Evolutionary conservation across 2,113 vertebrate genomes (phyloP).

Genomic region (Struthidea cinerea): DNA sequence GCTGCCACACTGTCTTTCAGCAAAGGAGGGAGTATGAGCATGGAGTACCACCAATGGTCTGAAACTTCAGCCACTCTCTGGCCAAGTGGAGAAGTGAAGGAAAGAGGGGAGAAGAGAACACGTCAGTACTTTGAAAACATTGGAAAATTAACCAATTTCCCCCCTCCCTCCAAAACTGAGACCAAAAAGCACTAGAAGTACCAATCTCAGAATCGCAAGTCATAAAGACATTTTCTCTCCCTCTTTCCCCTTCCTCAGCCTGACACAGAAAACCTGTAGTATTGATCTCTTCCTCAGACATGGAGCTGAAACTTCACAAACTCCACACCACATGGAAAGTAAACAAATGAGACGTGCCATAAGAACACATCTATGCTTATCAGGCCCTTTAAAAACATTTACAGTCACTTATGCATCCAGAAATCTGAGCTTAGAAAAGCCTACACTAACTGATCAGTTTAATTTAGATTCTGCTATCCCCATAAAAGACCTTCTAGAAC

Average conservation of each 20-base stretch:
- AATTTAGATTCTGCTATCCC: not conserved
- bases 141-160: slow-evolving; percentile 1
- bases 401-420: not conserved
- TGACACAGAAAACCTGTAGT: slow-evolving; percentile 28
- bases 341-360: not conserved
- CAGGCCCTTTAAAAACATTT: not conserved
- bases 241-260: slow-evolving; percentile 40
- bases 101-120: slow-evolving; percentile 34
- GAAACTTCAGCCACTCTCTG: slow-evolving; percentile 94
- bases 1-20: slow-evolving; percentile 94
- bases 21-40: slow-evolving; percentile 94
- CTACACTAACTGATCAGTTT: not conserved
- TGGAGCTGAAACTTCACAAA: not conserved
- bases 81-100: slow-evolving; percentile 30
- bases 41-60: slow-evolving; percentile 94
- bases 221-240: slow-evolving; percentile 38
- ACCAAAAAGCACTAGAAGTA: not conserved
- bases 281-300: not conserved
- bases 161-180: not conserved
- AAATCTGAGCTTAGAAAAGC: not conserved
- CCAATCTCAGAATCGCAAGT: slow-evolving; percentile 2
- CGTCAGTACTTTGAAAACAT: not conserved
- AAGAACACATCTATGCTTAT: not conserved
- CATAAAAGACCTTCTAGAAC: not conserved
- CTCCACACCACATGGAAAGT: not conserved